Base-by-base conservation (phyloP, 2,797 vertebrate species). In the Lepus townsendii region DNA sequence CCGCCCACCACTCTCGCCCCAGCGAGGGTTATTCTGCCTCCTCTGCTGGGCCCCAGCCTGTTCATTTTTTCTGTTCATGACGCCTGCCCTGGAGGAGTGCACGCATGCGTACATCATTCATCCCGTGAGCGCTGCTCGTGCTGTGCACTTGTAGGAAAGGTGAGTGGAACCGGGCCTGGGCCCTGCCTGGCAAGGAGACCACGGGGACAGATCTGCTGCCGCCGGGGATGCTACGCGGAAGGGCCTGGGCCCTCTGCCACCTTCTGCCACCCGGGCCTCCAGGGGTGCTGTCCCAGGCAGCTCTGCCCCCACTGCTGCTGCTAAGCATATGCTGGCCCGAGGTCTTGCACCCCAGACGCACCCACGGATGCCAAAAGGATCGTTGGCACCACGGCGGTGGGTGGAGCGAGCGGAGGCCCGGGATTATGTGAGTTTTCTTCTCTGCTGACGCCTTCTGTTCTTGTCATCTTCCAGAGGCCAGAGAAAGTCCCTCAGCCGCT, bases 321-420 rank as follows among this genome's bases (percentile, higher is more conserved):
- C 19, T 19, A 19, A 16, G 12, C 77, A 1, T 4, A 12, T 24
- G 32, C 68, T 6, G 35, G 52, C 22, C 10, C 20, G 9, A 57
- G 69, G 42, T 38, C 19, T 32, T 47, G 22, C 7, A 1, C 26
- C 26, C n/a, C 75, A 17, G 7, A 27, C 0, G 4, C 30, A 11
- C 65, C 65, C 26, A 52, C 3, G 24, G 72, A 27, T 3, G 13
- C 75, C n/a, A 0, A 3, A 22, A 63, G 65, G 32, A 20, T 65
- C 14, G 3, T 27, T 17, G 22, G 57, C 24, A 6, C 24, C 65
- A 26, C 1, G 0, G 22, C 2, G 2, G 35, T 3, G 24, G n/a
- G 57, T 3, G 7, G 9, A 50, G 30, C 14, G 32, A 47, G 57
- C 32, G 32, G 27, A 20, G 54, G 19, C 57, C 5, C 0, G 13